These are phyloP conservation scores for Dryobates pubescens DNA, from an alignment of 2,797 vertebrate genomes.

Conservation along the genomic window DNA sequence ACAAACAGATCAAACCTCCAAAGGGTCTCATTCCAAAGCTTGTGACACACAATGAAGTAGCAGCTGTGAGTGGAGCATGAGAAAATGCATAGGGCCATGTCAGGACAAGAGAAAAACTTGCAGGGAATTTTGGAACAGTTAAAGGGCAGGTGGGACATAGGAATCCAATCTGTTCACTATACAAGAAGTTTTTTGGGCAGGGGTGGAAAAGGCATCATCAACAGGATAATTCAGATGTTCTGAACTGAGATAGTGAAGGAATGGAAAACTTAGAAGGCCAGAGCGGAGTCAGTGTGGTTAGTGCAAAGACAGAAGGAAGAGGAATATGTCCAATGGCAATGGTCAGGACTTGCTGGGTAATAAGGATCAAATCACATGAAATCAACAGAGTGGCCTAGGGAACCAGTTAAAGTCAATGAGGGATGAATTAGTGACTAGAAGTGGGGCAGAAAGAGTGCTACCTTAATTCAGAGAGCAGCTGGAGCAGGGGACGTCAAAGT, in stretches of 20 bases:
- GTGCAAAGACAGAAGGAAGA: neutral
- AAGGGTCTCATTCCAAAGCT: neutral
- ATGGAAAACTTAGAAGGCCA: neutral
- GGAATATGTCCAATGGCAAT: neutral
- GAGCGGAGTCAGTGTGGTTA: neutral
- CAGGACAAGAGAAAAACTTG: neutral
- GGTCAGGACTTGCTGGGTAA: neutral
- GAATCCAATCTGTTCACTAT: neutral
- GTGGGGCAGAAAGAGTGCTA: neutral
- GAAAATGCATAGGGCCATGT: neutral
- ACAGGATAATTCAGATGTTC: neutral
- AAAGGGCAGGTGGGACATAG: neutral
- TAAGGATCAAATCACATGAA: neutral
- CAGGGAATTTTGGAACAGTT: neutral
- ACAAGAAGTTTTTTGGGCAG: neutral
- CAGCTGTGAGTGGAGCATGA: neutral
- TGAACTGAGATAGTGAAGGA: neutral
- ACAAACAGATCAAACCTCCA: neutral
- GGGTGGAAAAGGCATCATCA: neutral
- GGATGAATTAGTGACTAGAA: neutral
- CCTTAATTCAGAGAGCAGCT: neutral
- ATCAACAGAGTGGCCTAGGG: neutral
- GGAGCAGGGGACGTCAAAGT: neutral
- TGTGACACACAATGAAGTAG: neutral
- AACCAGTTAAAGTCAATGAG: neutral